Percentiles rank a stretch among this genome's conserved stretches.
phyloP scores from a whole-genome alignment of 1,140 invertebrate genomes.

The Apocrypta bakeri region DNA sequence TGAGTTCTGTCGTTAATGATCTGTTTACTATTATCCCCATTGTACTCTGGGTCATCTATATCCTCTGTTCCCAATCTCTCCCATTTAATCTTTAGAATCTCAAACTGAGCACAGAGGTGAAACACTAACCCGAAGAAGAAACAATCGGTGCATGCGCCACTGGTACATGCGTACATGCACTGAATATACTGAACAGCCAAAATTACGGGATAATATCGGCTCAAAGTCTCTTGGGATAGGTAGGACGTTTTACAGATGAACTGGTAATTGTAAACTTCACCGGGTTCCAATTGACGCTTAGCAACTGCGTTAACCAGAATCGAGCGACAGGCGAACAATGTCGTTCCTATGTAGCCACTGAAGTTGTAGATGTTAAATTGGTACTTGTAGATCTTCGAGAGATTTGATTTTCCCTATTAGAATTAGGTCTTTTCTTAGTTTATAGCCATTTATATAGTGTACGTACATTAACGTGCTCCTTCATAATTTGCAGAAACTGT shows the following conservation, averaged over 20 bases:
- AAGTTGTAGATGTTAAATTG: slow-evolving; percentile 35
- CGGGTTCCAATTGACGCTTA: background rate
- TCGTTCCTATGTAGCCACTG: slow-evolving; percentile 32
- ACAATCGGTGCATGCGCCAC: slow-evolving; percentile 42
- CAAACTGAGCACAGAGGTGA: slow-evolving; percentile 51
- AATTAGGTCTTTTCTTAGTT: background rate
- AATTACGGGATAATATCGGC: slow-evolving; percentile 3
- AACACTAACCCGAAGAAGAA: slow-evolving; percentile 51
- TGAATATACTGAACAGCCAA: slow-evolving; percentile 36
- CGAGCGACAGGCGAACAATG: slow-evolving; percentile 20
- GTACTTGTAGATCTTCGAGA: slow-evolving; percentile 40
- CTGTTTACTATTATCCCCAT: no score
- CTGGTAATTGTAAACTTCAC: slow-evolving; percentile 25
- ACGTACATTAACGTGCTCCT: slow-evolving; percentile 16
- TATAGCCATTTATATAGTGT: background rate
- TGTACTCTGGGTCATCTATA: no score
- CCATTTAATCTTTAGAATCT: slow-evolving; percentile 36
- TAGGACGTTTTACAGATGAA: slow-evolving; percentile 30
- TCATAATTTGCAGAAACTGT: slow-evolving; percentile 28
- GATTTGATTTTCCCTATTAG: background rate
- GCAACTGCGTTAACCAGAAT: slow-evolving; percentile 9
- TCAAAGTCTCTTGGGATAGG: slow-evolving; percentile 4
- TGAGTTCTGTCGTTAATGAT: background rate
- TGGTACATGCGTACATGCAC: slow-evolving; percentile 26
- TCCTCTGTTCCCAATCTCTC: background rate